Percentiles rank a stretch among this genome's conserved stretches.
phyloP scores from a whole-genome alignment of 2,888 invertebrate genomes.

The Microlaimidae sp. region DNA sequence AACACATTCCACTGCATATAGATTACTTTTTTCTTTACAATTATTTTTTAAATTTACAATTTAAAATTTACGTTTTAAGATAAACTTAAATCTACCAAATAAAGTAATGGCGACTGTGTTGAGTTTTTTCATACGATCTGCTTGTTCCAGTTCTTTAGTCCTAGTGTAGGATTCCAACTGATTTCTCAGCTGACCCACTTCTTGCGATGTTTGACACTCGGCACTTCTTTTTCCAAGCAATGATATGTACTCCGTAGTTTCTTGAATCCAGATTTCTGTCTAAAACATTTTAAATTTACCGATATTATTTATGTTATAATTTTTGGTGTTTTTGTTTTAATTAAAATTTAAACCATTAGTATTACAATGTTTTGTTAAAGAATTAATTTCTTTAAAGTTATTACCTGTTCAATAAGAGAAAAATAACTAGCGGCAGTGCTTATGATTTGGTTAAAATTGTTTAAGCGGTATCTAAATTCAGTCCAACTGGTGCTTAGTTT shows the following conservation, averaged over 20 bases:
- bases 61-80: background rate
- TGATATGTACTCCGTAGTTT: constrained; percentile 9
- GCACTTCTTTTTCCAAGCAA: background rate
- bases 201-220: constrained; percentile 3
- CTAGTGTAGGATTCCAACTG: constrained; percentile 4
- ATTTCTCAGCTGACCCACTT: background rate
- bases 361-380: too few species aligned
- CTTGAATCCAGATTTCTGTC: constrained; percentile 8
- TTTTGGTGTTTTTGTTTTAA: too few species aligned
- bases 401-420: too few species aligned
- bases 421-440: too few species aligned
- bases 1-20: background rate
- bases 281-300: too few species aligned
- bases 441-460: too few species aligned
- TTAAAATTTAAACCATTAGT: too few species aligned
- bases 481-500: too few species aligned
- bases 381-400: too few species aligned
- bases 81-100: constrained; percentile 4
- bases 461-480: too few species aligned
- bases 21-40: background rate
- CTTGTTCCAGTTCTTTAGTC: constrained; percentile 6
- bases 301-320: too few species aligned
- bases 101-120: background rate
- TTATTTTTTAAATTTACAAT: background rate
- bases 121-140: constrained; percentile 5